These are phyloP conservation scores for Lepeophtheirus nordmannii DNA, from an alignment of 2,888 invertebrate genomes.

Conservation along the genomic window DNA sequence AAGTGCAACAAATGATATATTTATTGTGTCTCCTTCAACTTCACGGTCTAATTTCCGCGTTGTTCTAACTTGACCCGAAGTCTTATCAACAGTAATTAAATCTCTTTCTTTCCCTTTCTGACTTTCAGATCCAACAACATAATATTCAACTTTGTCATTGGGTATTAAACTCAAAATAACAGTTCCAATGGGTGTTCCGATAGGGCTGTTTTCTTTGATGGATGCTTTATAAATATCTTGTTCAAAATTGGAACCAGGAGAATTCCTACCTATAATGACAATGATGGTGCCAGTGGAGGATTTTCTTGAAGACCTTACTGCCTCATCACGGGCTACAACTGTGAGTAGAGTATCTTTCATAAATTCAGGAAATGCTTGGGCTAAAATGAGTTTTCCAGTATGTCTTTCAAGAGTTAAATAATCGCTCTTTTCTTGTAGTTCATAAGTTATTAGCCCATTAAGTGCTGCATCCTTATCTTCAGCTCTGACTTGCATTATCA, in stretches of 20 bases:
- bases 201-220: slow-evolving; percentile 59
- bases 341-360: slow-evolving; percentile 62
- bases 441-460: slow-evolving; percentile 81
- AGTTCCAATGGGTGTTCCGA: slow-evolving; percentile 55
- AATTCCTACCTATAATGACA: slow-evolving; percentile 42
- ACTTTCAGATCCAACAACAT: slow-evolving; percentile 9
- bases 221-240: slow-evolving; percentile 57
- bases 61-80: slow-evolving; percentile 66
- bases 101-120: slow-evolving; percentile 10
- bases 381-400: slow-evolving; percentile 54
- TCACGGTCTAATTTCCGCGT: slow-evolving; percentile 68
- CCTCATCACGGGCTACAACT: slow-evolving; percentile 78
- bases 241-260: slow-evolving; percentile 41
- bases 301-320: slow-evolving; percentile 68
- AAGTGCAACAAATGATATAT: background rate
- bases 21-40: slow-evolving; percentile 47
- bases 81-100: slow-evolving; percentile 66
- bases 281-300: slow-evolving; percentile 74
- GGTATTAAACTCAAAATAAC: slow-evolving; percentile 37
- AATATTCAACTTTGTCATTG: slow-evolving; percentile 1
- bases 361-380: slow-evolving; percentile 44
- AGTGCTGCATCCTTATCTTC: slow-evolving; percentile 75
- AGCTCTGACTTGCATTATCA: slow-evolving; percentile 63
- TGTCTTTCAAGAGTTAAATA: slow-evolving; percentile 34
- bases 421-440: slow-evolving; percentile 44